These are phyloP conservation scores for Sebastes minor DNA, from an alignment of 2,797 vertebrate genomes.

Conservation along the genomic window DNA sequence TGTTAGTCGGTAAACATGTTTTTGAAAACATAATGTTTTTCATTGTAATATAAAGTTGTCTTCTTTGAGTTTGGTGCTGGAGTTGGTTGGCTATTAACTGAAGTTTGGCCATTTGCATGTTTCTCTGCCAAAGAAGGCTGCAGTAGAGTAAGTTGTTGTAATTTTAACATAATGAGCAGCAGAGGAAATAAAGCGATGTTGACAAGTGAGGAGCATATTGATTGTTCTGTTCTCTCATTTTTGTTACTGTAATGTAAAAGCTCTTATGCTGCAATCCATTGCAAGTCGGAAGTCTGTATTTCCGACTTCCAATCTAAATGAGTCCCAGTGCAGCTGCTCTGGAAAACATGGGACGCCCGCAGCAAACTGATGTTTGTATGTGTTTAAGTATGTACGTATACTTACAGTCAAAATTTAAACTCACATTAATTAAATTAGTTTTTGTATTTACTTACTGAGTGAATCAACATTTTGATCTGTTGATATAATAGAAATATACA, in stretches of 20 bases:
- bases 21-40: constrained; percentile 12
- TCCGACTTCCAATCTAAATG: too few relatives aligned
- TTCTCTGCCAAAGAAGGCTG: constrained; percentile 5
- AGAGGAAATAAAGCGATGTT: constrained; percentile 42
- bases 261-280: too few relatives aligned
- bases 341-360: too few relatives aligned
- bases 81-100: not conserved
- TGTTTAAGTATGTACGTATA: too few relatives aligned
- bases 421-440: not conserved
- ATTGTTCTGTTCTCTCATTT: not conserved
- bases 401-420: not conserved
- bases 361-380: too few relatives aligned
- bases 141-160: not conserved
- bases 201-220: not conserved
- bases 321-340: too few relatives aligned
- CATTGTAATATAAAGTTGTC: not conserved
- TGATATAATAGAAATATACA: not conserved
- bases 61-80: not conserved
- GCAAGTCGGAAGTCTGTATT: not conserved
- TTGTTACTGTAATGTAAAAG: not conserved
- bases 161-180: not conserved
- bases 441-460: not conserved
- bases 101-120: constrained; percentile 18
- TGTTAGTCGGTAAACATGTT: not conserved
- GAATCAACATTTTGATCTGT: not conserved